phyloP scores from a whole-genome alignment of 2,797 vertebrate species.

The Leontocebus nigricollis region DNA sequence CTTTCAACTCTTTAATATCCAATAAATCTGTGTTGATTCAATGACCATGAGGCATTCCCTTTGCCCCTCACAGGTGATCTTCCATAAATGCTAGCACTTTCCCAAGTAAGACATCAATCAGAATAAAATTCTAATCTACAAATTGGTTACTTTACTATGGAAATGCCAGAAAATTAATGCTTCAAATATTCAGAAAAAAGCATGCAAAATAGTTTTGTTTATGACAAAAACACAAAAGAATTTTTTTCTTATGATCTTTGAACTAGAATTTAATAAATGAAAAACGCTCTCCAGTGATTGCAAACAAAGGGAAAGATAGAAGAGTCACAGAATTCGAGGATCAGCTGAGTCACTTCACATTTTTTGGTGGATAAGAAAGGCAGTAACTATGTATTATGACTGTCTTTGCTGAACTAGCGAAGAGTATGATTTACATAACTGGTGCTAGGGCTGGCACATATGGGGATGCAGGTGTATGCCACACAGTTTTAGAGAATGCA shows the following conservation, averaged over 20 bases:
- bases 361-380: not conserved
- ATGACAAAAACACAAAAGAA: not conserved
- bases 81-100: not conserved
- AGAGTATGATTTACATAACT: not conserved
- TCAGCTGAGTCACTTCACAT: not conserved
- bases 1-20: not conserved
- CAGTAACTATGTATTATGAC: not conserved
- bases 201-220: not conserved
- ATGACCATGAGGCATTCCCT: not conserved
- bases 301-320: not conserved
- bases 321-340: not conserved
- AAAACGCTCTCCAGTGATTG: not conserved
- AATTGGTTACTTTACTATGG: not conserved
- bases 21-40: not conserved
- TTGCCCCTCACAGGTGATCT: not conserved
- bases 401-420: not conserved
- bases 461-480: not conserved
- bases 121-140: not conserved
- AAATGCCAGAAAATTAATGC: not conserved
- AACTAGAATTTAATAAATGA: not conserved
- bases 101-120: not conserved
- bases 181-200: slow-evolving; percentile 2
- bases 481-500: not conserved
- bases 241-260: not conserved
- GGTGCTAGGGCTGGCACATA: not conserved